A percentile compares a stretch with the other conserved stretches of the same genome.
Evolutionary conservation across 2,797 vertebrate genomes (phyloP).

Genomic region (Urosaurus nigricauda): DNA sequence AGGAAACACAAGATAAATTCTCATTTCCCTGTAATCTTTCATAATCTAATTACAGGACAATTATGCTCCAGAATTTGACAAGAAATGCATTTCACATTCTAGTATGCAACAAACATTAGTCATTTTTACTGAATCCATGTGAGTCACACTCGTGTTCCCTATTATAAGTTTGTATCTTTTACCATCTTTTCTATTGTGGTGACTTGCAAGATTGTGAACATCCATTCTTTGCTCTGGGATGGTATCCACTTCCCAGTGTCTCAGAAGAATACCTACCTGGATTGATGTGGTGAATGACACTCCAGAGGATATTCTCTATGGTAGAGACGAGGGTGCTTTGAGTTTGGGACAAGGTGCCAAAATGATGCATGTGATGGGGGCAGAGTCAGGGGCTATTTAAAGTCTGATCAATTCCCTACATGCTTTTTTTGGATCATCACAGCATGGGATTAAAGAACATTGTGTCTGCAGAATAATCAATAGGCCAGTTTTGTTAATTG

Average conservation of each 20-base stretch:
- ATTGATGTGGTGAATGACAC: too few relatives aligned
- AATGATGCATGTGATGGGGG: too few relatives aligned
- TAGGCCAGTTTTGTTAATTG: too few relatives aligned
- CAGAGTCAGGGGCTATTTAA: too few relatives aligned
- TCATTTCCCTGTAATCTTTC: neutral
- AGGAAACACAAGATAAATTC: neutral
- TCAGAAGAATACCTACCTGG: neutral
- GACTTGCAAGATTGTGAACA: neutral
- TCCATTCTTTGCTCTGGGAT: neutral
- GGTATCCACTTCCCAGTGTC: neutral
- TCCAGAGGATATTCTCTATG: too few relatives aligned
- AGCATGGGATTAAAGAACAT: too few relatives aligned
- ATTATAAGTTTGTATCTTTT: neutral
- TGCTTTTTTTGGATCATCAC: too few relatives aligned
- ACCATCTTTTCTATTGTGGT: neutral
- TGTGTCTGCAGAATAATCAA: too few relatives aligned
- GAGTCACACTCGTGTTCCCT: too few relatives aligned
- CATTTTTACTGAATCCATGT: neutral
- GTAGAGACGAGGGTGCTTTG: too few relatives aligned
- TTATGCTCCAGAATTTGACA: neutral
- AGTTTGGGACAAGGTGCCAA: too few relatives aligned
- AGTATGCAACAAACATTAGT: neutral
- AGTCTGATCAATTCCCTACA: too few relatives aligned
- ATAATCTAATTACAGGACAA: neutral
- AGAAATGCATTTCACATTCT: neutral